Conservation (phyloP, 2,797 vertebrate species). For the Hozukius guyotensis region DNA sequence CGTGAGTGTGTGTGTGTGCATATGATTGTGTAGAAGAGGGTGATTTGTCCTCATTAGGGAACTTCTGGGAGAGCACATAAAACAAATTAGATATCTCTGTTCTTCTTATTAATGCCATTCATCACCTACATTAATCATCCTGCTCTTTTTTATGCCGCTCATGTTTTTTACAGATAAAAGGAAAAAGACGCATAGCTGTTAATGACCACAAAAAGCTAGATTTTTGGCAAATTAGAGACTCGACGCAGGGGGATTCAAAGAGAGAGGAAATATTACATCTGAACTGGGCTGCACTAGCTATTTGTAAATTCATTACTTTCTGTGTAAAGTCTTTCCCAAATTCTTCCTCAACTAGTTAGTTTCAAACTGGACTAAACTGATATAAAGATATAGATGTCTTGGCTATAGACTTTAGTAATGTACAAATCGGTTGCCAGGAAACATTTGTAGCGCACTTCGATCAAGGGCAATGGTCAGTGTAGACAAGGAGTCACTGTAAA, state of each 20-base stretch:
- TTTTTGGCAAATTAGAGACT: not conserved
- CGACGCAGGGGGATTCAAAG: not conserved
- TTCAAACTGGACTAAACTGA: not conserved
- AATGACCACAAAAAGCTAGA: not conserved
- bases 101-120: slow-evolving; percentile 1
- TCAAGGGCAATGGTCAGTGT: not conserved
- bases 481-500: too few relatives aligned
- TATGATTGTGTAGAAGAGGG: not conserved
- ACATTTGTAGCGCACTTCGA: not conserved
- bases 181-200: not conserved
- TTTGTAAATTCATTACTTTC: not conserved
- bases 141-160: not conserved
- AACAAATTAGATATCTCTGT: not conserved
- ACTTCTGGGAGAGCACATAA: not conserved
- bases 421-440: not conserved
- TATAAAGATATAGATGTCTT: not conserved
- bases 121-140: not conserved
- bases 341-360: not conserved
- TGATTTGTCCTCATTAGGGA: slow-evolving; percentile 15
- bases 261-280: not conserved
- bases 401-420: not conserved
- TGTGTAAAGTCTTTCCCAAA: not conserved
- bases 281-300: not conserved
- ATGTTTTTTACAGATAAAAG: not conserved
- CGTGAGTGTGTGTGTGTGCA: not conserved